A percentile compares a stretch with the other conserved stretches of the same genome.
Evolutionary conservation across 2,888 invertebrate species (phyloP).

Genomic region (Slavum lentiscoides): DNA sequence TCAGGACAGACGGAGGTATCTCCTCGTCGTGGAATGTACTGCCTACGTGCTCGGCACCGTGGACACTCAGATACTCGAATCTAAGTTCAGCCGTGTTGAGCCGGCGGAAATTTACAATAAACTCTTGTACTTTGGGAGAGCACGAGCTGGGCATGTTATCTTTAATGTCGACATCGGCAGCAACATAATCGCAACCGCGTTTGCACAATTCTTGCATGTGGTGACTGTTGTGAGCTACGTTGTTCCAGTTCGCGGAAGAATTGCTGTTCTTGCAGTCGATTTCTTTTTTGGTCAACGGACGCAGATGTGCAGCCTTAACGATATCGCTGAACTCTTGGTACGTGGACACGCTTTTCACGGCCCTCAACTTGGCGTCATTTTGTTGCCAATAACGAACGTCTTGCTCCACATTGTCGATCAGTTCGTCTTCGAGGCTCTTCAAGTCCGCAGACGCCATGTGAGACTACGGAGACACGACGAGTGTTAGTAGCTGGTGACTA

Average conservation of each 20-base stretch:
- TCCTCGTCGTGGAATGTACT: conserved; percentile 59
- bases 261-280: conserved; percentile 55
- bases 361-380: conserved; percentile 80
- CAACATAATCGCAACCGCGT: conserved; percentile 31
- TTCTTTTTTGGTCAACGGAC: conserved; percentile 69
- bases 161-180: not conserved
- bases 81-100: conserved; percentile 32
- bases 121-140: conserved; percentile 50
- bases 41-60: conserved; percentile 55
- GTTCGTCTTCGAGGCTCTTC: conserved; percentile 67
- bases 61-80: conserved; percentile 33
- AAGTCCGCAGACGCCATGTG: conserved; percentile 63
- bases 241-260: conserved; percentile 13
- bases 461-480: not conserved
- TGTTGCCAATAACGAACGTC: conserved; percentile 74
- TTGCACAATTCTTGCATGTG: conserved; percentile 52
- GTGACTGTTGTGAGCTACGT: conserved; percentile 56
- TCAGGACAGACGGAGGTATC: conserved; percentile 61
- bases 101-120: conserved; percentile 30
- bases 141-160: conserved; percentile 44
- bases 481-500: no score
- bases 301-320: conserved; percentile 76
- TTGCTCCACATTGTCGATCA: conserved; percentile 68
- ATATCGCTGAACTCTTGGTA: conserved; percentile 82
- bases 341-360: conserved; percentile 72